phyloP scores from a whole-genome alignment of 2,797 vertebrate species.

The Podarcis siculus region DNA sequence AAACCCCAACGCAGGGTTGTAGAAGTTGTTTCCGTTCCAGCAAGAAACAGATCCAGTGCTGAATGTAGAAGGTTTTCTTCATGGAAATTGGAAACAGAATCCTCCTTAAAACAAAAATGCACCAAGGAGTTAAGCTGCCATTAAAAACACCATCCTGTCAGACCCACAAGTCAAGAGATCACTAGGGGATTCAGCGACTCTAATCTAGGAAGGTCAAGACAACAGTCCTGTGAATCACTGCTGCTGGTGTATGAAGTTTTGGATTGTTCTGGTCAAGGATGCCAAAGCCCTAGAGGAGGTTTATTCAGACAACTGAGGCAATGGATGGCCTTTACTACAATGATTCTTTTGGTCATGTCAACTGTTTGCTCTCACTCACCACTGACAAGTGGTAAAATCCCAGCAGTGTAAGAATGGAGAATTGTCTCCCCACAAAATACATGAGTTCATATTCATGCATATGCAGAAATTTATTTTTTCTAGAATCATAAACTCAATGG shows the following conservation, averaged over 20 bases:
- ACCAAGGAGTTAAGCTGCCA: background rate
- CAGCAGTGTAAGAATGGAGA: too few species aligned
- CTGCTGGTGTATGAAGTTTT: background rate
- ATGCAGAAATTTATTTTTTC: background rate
- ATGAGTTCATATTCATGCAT: background rate
- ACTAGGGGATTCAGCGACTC: background rate
- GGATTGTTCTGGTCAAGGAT: background rate
- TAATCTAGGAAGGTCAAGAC: too few species aligned
- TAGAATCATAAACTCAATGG: background rate
- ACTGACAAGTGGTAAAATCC: background rate
- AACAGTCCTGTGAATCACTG: background rate
- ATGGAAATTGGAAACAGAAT: conserved; percentile 69
- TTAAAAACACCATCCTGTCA: background rate
- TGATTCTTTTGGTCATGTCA: background rate
- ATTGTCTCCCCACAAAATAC: background rate
- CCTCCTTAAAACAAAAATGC: conserved; percentile 15
- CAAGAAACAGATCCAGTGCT: conserved; percentile 85
- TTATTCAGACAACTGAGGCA: background rate
- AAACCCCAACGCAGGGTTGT: conserved; percentile 88
- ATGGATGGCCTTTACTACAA: too few species aligned
- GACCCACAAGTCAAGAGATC: background rate
- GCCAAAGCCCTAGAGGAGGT: background rate
- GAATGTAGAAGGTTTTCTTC: conserved; percentile 81
- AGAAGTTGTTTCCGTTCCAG: conserved; percentile 88
- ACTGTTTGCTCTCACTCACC: background rate